Conservation (phyloP, 2,113 vertebrate species). For the Gadus macrocephalus region DNA sequence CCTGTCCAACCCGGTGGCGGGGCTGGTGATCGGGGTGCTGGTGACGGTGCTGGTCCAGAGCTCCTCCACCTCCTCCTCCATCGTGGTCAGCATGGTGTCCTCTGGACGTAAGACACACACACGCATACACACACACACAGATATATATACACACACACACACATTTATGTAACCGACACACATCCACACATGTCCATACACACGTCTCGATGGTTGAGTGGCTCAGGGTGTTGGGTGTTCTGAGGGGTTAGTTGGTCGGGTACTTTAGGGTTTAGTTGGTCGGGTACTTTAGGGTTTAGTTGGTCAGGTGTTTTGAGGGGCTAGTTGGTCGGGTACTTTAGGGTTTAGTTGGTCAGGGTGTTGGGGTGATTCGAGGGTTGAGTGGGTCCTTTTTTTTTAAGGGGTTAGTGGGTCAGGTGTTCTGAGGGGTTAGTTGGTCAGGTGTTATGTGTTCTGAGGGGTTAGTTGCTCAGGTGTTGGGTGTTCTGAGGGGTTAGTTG, state of each 20-base stretch:
- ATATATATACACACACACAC: background rate
- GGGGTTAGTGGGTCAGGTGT: background rate
- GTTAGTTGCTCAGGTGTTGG: too few relatives aligned
- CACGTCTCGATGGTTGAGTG: too few relatives aligned
- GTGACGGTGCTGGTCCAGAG: slow-evolving; percentile 96
- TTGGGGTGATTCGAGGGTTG: too few relatives aligned
- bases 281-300: background rate
- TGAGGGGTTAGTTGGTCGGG: background rate
- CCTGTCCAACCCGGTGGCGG: slow-evolving; percentile 88
- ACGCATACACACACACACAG: background rate
- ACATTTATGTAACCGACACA: background rate
- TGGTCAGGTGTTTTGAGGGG: background rate
- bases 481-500: background rate
- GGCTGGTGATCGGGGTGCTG: slow-evolving; percentile 90
- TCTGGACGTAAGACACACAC: slow-evolving; percentile 81
- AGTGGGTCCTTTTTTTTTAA: too few relatives aligned
- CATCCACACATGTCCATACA: background rate
- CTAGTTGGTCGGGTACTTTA: too few relatives aligned
- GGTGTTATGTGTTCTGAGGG: too few relatives aligned
- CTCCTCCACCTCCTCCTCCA: slow-evolving; percentile 93
- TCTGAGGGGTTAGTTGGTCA: background rate
- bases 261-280: background rate
- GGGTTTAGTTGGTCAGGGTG: too few relatives aligned
- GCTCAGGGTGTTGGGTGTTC: too few relatives aligned
- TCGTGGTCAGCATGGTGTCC: slow-evolving; percentile 97